A percentile compares a stretch with the other conserved stretches of the same genome.
Evolutionary conservation across 1,140 invertebrate genomes (phyloP).

Genomic region (Reticulitermes speratus): DNA sequence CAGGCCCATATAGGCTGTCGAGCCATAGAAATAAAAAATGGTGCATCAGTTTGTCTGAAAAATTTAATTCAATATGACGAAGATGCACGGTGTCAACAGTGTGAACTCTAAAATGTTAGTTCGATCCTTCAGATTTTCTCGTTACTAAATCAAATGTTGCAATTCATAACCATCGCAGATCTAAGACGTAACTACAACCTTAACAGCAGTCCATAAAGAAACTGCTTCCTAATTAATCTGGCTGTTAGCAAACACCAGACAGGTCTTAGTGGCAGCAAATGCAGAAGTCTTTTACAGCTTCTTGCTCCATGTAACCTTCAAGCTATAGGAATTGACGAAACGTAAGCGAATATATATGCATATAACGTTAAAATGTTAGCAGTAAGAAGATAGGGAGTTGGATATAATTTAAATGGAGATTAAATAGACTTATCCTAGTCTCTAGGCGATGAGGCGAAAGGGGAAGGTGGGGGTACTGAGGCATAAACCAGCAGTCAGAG

Average conservation of each 20-base stretch:
- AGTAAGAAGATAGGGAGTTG: background rate
- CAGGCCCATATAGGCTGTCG: no score
- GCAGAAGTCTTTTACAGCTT: background rate
- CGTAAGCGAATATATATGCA: background rate
- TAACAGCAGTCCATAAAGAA: background rate
- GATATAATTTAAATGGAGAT: constrained; percentile 33
- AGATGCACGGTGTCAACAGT: no score
- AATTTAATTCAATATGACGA: no score
- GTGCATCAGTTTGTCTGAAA: no score
- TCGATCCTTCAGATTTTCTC: no score
- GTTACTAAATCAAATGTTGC: no score
- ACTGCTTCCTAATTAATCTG: background rate
- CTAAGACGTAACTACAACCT: no score
- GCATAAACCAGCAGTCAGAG: background rate
- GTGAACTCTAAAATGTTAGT: no score
- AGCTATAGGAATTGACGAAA: background rate
- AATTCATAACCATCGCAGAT: no score
- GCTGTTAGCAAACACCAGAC: background rate
- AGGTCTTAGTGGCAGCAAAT: background rate
- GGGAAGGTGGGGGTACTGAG: background rate
- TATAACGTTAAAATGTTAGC: background rate
- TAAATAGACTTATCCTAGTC: constrained; percentile 32
- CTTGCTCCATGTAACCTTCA: background rate
- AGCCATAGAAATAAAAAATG: no score
- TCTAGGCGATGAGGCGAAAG: constrained; percentile 22